Percentiles rank a stretch among this genome's conserved stretches.
These are phyloP conservation scores for Camponotus fellah DNA, from an alignment of 2,888 invertebrate genomes.

Conservation along the genomic window DNA sequence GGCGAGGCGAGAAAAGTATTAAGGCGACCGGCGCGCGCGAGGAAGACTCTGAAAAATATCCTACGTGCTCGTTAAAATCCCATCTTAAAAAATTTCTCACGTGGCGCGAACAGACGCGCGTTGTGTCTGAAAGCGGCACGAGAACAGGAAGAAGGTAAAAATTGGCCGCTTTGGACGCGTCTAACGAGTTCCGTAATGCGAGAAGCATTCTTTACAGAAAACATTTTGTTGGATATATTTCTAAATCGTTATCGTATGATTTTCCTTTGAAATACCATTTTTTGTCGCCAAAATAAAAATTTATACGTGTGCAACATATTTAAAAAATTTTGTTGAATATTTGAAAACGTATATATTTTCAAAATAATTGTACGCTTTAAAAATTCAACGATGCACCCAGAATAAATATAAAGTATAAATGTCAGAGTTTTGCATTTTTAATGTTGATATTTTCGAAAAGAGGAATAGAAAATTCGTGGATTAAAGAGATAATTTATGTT, in stretches of 20 bases:
- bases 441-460: background rate
- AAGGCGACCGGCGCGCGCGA: slow-evolving; percentile 23
- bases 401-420: background rate
- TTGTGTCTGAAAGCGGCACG: background rate
- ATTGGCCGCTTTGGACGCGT: slow-evolving; percentile 19
- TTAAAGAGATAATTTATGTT: background rate
- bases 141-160: slow-evolving; percentile 23
- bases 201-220: background rate
- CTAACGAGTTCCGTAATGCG: slow-evolving; percentile 23
- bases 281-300: background rate
- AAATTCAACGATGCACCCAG: background rate
- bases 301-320: background rate
- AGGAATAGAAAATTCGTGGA: background rate
- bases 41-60: slow-evolving; percentile 46
- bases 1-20: slow-evolving; percentile 40
- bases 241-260: background rate
- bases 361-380: background rate
- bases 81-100: slow-evolving; percentile 51
- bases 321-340: background rate
- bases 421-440: background rate
- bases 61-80: slow-evolving; percentile 53
- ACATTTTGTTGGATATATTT: background rate
- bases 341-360: background rate
- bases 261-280: background rate
- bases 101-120: slow-evolving; percentile 41